Percentiles rank a stretch among this genome's conserved stretches.
These are phyloP conservation scores for Micoletzkya japonica DNA, from an alignment of 2,888 invertebrate species.

Conservation along the genomic window DNA sequence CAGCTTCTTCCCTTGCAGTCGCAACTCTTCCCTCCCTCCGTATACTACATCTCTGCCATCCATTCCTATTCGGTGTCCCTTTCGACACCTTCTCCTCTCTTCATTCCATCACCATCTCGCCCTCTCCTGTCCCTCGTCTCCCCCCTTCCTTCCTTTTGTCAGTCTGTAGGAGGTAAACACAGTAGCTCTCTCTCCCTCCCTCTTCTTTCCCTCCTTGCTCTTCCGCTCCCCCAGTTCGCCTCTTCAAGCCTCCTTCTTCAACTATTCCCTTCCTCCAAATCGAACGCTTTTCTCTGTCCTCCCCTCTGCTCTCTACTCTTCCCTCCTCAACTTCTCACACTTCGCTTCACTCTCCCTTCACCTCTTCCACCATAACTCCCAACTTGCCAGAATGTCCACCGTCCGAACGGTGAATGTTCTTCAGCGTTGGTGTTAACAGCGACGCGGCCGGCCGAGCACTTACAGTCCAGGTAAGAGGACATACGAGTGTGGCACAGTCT, in stretches of 20 bases:
- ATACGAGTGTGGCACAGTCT: not conserved
- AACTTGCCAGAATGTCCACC: slow-evolving; percentile 21
- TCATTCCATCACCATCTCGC: not conserved
- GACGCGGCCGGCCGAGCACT: slow-evolving; percentile 40
- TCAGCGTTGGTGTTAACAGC: slow-evolving; percentile 52
- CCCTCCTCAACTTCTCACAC: not conserved
- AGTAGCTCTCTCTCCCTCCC: not conserved
- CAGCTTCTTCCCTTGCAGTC: slow-evolving; percentile 1
- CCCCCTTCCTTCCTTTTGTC: not conserved
- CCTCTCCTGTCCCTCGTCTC: not conserved
- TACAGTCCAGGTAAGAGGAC: slow-evolving; percentile 35
- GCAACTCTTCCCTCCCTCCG: slow-evolving; percentile 1
- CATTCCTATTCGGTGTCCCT: not conserved
- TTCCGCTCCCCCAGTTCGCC: not conserved
- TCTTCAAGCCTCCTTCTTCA: not conserved
- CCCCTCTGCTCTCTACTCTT: not conserved
- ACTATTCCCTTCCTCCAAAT: not conserved
- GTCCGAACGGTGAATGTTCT: slow-evolving; percentile 50
- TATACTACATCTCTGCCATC: not conserved
- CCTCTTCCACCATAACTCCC: not conserved
- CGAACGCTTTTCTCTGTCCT: not conserved
- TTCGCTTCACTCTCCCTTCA: not conserved
- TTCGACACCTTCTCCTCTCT: not conserved
- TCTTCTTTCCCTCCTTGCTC: slow-evolving; percentile 6
- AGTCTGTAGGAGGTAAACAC: not conserved